Percentiles rank a stretch among this genome's conserved stretches.
These are phyloP conservation scores for Odobenus rosmarus DNA, from an alignment of 2,113 vertebrate species.

Conservation along the genomic window DNA sequence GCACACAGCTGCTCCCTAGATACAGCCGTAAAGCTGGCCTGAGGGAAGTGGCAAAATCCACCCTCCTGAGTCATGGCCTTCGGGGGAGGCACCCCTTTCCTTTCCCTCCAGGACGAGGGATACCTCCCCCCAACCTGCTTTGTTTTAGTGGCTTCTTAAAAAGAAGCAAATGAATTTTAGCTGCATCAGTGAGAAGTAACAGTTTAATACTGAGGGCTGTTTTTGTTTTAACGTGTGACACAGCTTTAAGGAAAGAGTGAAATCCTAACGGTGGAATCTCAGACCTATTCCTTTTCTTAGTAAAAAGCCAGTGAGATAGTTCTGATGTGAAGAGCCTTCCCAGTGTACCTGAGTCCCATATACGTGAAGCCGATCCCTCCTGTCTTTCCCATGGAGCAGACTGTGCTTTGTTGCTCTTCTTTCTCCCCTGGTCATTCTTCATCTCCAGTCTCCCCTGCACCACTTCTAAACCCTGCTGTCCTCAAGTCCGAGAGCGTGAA, in stretches of 20 bases:
- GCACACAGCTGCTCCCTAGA: not conserved
- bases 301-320: not conserved
- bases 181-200: not conserved
- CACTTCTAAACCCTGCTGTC: not conserved
- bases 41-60: not conserved
- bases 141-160: not conserved
- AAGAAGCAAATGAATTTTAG: not conserved
- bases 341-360: not conserved
- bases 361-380: not conserved
- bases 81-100: not conserved
- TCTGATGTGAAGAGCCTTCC: not conserved
- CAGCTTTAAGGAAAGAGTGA: not conserved
- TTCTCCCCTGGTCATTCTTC: not conserved
- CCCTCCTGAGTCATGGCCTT: not conserved
- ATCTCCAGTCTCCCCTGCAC: not conserved
- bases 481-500: not conserved
- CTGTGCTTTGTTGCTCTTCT: not conserved
- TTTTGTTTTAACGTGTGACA: constrained; percentile 40
- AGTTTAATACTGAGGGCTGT: not conserved
- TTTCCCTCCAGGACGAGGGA: not conserved
- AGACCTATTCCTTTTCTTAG: not conserved
- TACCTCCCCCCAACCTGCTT: not conserved
- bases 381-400: not conserved
- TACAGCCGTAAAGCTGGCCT: not conserved
- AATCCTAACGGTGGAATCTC: not conserved